phyloP scores from a whole-genome alignment of 2,113 vertebrate genomes.

The Rattus rattus region DNA sequence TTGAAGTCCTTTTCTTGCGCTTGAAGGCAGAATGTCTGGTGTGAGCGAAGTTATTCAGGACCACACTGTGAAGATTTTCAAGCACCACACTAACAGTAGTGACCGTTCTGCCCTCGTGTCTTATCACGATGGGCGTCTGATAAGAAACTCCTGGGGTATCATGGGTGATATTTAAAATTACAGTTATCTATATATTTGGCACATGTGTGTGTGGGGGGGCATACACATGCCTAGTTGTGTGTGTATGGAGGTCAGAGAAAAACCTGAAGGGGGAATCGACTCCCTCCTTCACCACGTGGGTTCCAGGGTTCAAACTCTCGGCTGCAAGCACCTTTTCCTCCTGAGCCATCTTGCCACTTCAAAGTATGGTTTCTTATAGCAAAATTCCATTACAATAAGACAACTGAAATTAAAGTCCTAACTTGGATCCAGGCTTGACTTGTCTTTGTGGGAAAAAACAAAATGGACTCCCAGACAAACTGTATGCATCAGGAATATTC shows the following conservation, averaged over 20 bases:
- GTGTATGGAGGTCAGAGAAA: background rate
- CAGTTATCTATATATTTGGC: background rate
- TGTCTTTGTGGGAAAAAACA: background rate
- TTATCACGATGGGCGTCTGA: background rate
- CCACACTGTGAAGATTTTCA: background rate
- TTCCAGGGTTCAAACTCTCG: background rate
- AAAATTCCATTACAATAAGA: constrained; percentile 32
- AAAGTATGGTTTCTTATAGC: constrained; percentile 35
- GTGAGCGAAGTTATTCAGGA: background rate
- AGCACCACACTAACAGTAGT: background rate
- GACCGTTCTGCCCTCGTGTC: background rate
- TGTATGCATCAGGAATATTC: constrained; percentile 14
- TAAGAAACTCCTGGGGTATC: background rate
- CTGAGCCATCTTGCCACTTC: background rate
- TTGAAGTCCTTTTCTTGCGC: background rate
- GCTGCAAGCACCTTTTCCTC: too few relatives aligned
- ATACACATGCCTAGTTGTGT: too few relatives aligned
- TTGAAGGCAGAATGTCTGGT: background rate
- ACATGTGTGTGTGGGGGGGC: background rate
- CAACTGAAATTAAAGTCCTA: background rate
- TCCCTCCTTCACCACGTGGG: background rate
- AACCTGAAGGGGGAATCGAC: too few relatives aligned
- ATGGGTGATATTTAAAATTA: background rate
- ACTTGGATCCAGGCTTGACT: constrained; percentile 7
- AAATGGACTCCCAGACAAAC: background rate